phyloP scores from a whole-genome alignment of 2,888 invertebrate species.

The Erynnis tages region DNA sequence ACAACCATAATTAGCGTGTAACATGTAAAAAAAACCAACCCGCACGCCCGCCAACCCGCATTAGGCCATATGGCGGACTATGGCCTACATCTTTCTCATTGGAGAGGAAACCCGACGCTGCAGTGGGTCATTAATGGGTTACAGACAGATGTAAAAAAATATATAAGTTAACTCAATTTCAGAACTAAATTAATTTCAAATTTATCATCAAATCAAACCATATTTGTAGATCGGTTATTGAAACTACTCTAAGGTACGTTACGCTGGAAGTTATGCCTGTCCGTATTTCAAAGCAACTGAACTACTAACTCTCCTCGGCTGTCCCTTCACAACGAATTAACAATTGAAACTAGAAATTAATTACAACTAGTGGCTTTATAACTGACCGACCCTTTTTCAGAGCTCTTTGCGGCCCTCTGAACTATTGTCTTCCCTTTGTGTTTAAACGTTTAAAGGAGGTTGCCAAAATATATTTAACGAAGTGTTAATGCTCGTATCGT shows the following conservation, averaged over 20 bases:
- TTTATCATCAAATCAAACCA: no score
- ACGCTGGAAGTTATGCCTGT: background rate
- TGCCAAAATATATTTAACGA: no score
- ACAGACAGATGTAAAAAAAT: no score
- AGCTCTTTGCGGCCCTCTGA: background rate
- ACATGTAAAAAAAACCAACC: background rate
- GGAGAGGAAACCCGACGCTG: no score
- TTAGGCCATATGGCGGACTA: no score
- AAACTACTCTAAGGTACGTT: background rate
- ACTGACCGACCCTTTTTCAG: slow-evolving; percentile 53
- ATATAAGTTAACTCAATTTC: no score
- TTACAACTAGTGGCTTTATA: slow-evolving; percentile 61
- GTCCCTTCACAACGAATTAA: slow-evolving; percentile 57
- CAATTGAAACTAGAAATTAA: slow-evolving; percentile 73
- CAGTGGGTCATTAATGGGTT: no score
- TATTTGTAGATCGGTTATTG: background rate
- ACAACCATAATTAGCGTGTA: background rate
- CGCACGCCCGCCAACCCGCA: no score
- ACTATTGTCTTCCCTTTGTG: background rate
- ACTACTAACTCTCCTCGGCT: slow-evolving; percentile 28
- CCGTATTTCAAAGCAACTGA: background rate
- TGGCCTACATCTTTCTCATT: no score
- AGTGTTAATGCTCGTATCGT: no score
- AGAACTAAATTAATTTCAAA: no score
- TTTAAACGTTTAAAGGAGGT: background rate